Conservation (phyloP, 2,797 vertebrate species). For the Catamblyrhynchus diadema region DNA sequence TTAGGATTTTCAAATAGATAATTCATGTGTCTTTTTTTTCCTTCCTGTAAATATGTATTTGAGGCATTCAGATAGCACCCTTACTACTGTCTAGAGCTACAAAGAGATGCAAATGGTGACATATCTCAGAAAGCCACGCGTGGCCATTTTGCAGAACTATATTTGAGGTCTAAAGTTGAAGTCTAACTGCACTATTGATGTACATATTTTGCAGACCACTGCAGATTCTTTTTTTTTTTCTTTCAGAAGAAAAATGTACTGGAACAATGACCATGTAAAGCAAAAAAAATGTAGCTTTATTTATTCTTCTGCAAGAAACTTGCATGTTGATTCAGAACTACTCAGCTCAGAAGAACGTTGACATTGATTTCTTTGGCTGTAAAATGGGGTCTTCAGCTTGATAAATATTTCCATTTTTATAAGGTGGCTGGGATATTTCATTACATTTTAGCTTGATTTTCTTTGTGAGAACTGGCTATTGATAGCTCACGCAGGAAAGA, state of each 20-base stretch:
- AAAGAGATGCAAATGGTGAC: not conserved
- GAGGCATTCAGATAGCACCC: not conserved
- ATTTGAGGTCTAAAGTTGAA: slow-evolving; percentile 22
- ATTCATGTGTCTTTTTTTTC: not conserved
- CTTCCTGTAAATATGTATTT: not conserved
- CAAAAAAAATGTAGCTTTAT: slow-evolving; percentile 2
- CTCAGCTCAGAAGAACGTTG: not conserved
- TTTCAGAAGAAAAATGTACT: slow-evolving; percentile 30
- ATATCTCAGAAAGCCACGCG: not conserved
- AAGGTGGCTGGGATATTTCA: not conserved
- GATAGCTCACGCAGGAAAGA: not conserved
- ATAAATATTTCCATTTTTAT: not conserved
- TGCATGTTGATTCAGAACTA: not conserved
- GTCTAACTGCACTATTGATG: slow-evolving; percentile 11
- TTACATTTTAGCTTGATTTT: not conserved
- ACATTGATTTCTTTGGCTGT: not conserved
- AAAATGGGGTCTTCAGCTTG: not conserved
- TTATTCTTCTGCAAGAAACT: not conserved
- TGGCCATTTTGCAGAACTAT: not conserved
- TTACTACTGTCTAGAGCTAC: not conserved
- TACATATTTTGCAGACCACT: slow-evolving; percentile 17
- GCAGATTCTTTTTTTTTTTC: not conserved
- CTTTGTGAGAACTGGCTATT: not conserved
- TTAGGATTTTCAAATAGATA: not conserved
- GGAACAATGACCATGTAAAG: not conserved